Evolutionary conservation across 2,113 vertebrate species (phyloP).

Genomic region (Urocynchramus pylzowi): DNA sequence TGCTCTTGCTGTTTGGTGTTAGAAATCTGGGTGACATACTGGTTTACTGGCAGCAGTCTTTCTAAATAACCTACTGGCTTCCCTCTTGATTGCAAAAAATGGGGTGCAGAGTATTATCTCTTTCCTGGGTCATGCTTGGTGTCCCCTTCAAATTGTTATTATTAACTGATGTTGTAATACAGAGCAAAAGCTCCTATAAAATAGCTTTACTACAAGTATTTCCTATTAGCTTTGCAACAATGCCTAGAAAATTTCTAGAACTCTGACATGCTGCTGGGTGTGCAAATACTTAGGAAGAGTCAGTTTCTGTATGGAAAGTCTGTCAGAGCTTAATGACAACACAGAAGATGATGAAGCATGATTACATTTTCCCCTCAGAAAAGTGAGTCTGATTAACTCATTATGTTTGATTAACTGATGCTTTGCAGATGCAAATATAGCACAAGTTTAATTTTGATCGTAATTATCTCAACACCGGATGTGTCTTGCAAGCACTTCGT

Average conservation of each 20-base stretch:
- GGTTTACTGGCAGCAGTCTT: conserved; percentile 16
- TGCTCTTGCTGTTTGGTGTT: neutral
- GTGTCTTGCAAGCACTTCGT: neutral
- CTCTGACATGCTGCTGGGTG: neutral
- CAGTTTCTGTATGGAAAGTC: neutral
- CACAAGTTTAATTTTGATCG: conserved; percentile 25
- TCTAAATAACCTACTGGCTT: neutral
- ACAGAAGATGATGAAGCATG: neutral
- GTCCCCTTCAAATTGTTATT: neutral
- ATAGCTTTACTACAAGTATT: neutral
- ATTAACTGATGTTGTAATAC: neutral
- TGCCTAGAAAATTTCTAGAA: neutral
- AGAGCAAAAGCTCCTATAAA: neutral
- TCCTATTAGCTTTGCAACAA: neutral
- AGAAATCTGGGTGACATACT: neutral
- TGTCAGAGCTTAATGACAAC: neutral
- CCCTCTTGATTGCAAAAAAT: neutral
- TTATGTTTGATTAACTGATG: conserved; percentile 25
- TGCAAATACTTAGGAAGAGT: neutral
- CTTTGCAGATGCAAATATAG: conserved; percentile 33
- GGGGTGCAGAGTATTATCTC: neutral
- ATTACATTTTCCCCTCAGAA: conserved; percentile 18
- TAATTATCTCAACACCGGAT: conserved; percentile 6
- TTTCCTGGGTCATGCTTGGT: neutral
- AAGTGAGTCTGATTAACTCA: conserved; percentile 22